A percentile compares a stretch with the other conserved stretches of the same genome.
Conservation (phyloP, 2,113 vertebrate species). For the Mesocricetus auratus region DNA sequence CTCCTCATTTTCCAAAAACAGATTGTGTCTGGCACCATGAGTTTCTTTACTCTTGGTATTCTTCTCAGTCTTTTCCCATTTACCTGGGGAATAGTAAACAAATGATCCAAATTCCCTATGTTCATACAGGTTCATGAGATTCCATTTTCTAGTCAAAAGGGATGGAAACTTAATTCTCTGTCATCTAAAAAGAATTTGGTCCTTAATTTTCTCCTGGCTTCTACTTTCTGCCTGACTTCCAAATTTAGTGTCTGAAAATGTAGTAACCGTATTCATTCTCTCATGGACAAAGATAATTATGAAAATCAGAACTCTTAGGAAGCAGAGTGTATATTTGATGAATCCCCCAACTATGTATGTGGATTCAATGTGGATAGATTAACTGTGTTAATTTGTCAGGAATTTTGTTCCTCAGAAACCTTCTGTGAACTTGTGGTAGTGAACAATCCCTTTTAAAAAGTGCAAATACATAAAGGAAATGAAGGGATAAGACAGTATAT, state of each 20-base stretch:
- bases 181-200: neutral
- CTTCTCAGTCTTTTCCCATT: neutral
- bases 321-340: neutral
- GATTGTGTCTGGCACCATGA: neutral
- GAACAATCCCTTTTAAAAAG: neutral
- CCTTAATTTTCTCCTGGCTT: neutral
- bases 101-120: neutral
- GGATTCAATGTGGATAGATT: neutral
- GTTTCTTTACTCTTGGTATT: neutral
- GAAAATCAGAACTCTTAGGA: neutral
- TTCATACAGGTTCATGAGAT: neutral
- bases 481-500: neutral
- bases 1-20: slow-evolving; percentile 9
- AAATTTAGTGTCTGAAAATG: neutral
- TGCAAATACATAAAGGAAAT: neutral
- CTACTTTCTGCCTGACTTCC: neutral
- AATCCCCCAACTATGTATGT: neutral
- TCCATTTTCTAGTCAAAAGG: neutral
- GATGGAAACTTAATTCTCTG: neutral
- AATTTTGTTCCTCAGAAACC: neutral
- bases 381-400: neutral
- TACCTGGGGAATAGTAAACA: neutral
- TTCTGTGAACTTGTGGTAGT: neutral
- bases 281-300: neutral
- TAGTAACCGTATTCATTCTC: neutral